These are phyloP conservation scores for Halesus radiatus DNA, from an alignment of 1,140 invertebrate species.

Conservation along the genomic window DNA sequence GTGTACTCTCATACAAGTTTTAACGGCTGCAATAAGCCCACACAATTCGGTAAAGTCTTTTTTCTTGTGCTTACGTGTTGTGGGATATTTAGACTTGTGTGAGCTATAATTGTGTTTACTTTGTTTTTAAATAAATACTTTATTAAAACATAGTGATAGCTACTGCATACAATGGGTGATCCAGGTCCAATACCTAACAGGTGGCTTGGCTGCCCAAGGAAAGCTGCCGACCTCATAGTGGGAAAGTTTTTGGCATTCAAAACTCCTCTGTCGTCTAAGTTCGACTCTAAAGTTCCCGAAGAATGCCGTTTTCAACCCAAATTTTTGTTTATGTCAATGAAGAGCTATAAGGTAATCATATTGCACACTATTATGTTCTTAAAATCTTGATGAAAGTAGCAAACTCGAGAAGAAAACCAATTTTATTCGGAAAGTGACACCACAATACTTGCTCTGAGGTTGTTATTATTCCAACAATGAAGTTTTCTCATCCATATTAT, in stretches of 20 bases:
- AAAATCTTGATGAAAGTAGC: too few relatives aligned
- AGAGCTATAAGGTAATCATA: constrained; percentile 76
- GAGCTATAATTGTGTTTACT: neutral
- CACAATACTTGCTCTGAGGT: too few relatives aligned
- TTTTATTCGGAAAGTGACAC: too few relatives aligned
- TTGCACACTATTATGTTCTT: neutral
- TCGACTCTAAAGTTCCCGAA: constrained; percentile 85
- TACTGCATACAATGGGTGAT: constrained; percentile 19
- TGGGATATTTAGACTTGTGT: neutral
- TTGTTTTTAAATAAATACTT: neutral
- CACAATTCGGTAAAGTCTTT: neutral
- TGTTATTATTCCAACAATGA: too few relatives aligned
- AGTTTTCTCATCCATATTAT: too few relatives aligned
- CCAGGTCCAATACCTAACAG: constrained; percentile 84
- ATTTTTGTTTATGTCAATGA: constrained; percentile 84
- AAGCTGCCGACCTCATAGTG: constrained; percentile 80
- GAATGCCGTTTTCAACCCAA: constrained; percentile 85
- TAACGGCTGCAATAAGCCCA: neutral
- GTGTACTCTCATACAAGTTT: too few relatives aligned
- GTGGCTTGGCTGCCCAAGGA: constrained; percentile 94
- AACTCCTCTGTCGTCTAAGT: constrained; percentile 86
- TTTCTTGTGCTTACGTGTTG: constrained; percentile 11
- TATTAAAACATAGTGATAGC: neutral
- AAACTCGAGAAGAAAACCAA: too few relatives aligned
- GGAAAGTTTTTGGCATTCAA: constrained; percentile 94